These are phyloP conservation scores for Junco hyemalis DNA, from an alignment of 2,113 vertebrate genomes.

Conservation along the genomic window DNA sequence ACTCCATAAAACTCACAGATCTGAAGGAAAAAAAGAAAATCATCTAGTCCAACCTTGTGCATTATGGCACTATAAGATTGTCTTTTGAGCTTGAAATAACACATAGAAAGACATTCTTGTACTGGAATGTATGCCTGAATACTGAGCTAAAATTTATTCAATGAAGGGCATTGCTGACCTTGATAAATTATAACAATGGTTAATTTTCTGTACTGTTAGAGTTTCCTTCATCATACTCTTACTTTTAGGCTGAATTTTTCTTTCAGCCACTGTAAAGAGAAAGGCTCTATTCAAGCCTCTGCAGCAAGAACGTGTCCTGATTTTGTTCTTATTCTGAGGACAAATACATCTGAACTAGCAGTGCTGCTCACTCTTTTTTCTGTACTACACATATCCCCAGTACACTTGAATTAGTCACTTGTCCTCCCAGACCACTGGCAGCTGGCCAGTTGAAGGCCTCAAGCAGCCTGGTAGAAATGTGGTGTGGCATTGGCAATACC, in stretches of 20 bases:
- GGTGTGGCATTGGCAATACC: not conserved
- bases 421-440: not conserved
- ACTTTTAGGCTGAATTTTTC: constrained; percentile 9
- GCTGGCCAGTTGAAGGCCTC: not conserved
- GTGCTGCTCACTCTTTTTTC: not conserved
- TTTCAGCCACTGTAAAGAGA: constrained; percentile 1
- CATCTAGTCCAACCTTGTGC: not conserved
- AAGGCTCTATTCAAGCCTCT: not conserved
- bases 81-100: not conserved
- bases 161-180: not conserved
- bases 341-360: not conserved
- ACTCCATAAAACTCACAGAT: not conserved
- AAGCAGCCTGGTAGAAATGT: not conserved
- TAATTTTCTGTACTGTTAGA: not conserved
- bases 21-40: not conserved
- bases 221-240: not conserved
- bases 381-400: not conserved
- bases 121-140: not conserved
- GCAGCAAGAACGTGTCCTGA: not conserved
- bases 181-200: not conserved
- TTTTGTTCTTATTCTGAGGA: constrained; percentile 5
- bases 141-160: not conserved
- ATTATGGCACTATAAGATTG: not conserved
- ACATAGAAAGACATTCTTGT: not conserved
- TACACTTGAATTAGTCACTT: not conserved